These are phyloP conservation scores for Drosophila gunungcola DNA, from an alignment of 1,140 invertebrate genomes.

Conservation along the genomic window DNA sequence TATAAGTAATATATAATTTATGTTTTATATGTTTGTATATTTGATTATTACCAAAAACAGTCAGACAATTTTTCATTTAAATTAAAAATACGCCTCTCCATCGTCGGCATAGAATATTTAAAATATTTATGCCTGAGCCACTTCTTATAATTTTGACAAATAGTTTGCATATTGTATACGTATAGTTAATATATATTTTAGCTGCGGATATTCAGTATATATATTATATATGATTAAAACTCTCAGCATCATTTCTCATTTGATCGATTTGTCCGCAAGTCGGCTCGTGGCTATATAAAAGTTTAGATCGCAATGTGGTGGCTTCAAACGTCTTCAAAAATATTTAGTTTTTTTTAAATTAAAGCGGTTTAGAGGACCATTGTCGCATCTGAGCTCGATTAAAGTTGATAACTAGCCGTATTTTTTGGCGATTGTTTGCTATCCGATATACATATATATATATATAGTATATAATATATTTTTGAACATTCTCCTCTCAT, in stretches of 20 bases:
- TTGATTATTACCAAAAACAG: conserved; percentile 67
- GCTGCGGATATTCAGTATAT: conserved; percentile 41
- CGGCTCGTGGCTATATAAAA: conserved; percentile 57
- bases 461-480: conserved; percentile 5
- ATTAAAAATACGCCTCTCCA: conserved; percentile 52
- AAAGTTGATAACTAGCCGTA: conserved; percentile 38
- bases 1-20: conserved; percentile 55
- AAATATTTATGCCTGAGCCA: conserved; percentile 80
- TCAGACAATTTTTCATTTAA: conserved; percentile 76
- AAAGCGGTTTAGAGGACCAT: conserved; percentile 60
- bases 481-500: conserved; percentile 17
- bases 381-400: conserved; percentile 57
- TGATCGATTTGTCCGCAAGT: conserved; percentile 44
- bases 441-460: conserved; percentile 7
- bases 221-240: conserved; percentile 56
- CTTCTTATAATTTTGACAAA: conserved; percentile 64
- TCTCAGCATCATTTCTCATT: conserved; percentile 38
- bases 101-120: conserved; percentile 69
- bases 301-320: conserved; percentile 45
- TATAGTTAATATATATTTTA: conserved; percentile 50
- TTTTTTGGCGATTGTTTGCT: conserved; percentile 25
- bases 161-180: conserved; percentile 54
- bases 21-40: conserved; percentile 56
- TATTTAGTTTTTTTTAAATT: conserved; percentile 34
- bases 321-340: conserved; percentile 32